Evolutionary conservation across 2,113 vertebrate genomes (phyloP).

Genomic region (Festucalex cinctus): DNA sequence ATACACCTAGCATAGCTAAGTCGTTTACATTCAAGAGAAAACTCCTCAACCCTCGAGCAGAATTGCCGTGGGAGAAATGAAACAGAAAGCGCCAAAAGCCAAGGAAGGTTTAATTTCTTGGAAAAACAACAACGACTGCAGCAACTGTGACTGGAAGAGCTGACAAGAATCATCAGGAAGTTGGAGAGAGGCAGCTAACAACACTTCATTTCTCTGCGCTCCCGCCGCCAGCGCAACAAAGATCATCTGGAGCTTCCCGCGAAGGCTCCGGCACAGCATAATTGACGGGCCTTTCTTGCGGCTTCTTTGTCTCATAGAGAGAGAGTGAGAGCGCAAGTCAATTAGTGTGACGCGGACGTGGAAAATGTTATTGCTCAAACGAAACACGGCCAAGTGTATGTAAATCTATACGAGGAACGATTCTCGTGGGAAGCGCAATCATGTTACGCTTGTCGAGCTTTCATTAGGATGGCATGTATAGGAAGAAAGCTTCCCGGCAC

Average conservation of each 20-base stretch:
- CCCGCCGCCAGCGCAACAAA: constrained; percentile 59
- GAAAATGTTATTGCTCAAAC: constrained; percentile 52
- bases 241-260: constrained; percentile 50
- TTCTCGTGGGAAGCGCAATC: constrained; percentile 30
- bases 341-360: constrained; percentile 57
- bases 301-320: constrained; percentile 41
- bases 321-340: constrained; percentile 49
- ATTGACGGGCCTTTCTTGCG: constrained; percentile 51
- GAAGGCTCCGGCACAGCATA: constrained; percentile 56
- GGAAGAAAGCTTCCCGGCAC: constrained; percentile 21
- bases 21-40: constrained; percentile 6
- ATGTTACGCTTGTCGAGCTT: constrained; percentile 22
- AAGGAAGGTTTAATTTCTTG: constrained; percentile 36
- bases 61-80: constrained; percentile 27
- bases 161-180: constrained; percentile 49
- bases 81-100: neutral
- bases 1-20: constrained; percentile 9
- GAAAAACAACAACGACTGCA: constrained; percentile 37
- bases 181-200: constrained; percentile 61
- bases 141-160: constrained; percentile 40
- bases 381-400: constrained; percentile 46
- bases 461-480: constrained; percentile 31
- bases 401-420: constrained; percentile 44
- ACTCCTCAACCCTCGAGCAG: constrained; percentile 3
- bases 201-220: constrained; percentile 61